A percentile compares a stretch with the other conserved stretches of the same genome.
These are phyloP conservation scores for Martes martes DNA, from an alignment of 2,113 vertebrate species.

Conservation along the genomic window DNA sequence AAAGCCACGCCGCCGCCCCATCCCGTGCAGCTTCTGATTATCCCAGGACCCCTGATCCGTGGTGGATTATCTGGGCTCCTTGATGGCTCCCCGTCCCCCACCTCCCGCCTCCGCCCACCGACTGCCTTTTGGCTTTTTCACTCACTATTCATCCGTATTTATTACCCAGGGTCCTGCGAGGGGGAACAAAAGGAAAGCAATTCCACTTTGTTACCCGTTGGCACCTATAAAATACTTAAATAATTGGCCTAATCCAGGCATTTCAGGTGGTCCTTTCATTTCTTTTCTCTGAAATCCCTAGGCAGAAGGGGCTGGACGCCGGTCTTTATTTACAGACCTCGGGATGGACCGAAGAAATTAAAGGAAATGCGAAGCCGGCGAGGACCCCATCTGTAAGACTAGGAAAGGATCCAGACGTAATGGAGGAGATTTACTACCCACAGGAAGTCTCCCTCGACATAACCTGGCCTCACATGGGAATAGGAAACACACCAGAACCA, in stretches of 20 bases:
- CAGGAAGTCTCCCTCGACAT: slow-evolving; percentile 22
- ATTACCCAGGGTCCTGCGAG: slow-evolving; percentile 31
- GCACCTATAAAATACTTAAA: slow-evolving; percentile 43
- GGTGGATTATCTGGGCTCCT: background rate
- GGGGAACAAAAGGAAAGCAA: slow-evolving; percentile 47
- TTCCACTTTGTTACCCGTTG: slow-evolving; percentile 17
- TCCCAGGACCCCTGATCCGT: slow-evolving; percentile 7
- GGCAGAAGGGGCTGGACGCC: slow-evolving; percentile 3
- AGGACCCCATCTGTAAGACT: background rate
- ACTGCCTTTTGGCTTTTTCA: slow-evolving; percentile 45
- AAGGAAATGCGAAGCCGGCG: slow-evolving; percentile 21
- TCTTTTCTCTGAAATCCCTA: slow-evolving; percentile 38
- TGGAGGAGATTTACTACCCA: background rate
- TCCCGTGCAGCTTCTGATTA: slow-evolving; percentile 32
- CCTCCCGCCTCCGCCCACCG: background rate
- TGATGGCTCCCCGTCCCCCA: background rate
- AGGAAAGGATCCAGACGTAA: background rate
- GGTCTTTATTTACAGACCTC: background rate
- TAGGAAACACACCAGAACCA: slow-evolving; percentile 31
- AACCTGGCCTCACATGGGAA: background rate
- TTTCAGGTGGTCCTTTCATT: slow-evolving; percentile 45
- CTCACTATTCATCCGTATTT: slow-evolving; percentile 34
- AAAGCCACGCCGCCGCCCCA: background rate
- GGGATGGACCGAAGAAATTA: background rate
- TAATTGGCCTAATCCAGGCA: slow-evolving; percentile 47